phyloP scores from a whole-genome alignment of 1,140 invertebrate genomes.

The Magallana gigas region DNA sequence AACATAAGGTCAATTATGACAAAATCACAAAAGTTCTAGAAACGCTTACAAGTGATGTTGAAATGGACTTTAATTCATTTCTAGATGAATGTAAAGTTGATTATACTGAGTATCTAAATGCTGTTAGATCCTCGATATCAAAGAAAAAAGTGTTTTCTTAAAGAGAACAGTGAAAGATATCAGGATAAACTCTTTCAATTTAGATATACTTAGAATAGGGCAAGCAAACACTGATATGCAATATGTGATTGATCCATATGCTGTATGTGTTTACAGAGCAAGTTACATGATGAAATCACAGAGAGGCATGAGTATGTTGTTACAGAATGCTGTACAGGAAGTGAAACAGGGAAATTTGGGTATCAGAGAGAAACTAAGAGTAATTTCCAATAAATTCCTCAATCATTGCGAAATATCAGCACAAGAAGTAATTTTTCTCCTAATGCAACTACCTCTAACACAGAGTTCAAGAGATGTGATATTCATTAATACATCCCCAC shows the following conservation, averaged over 20 bases:
- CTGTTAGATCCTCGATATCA: too few relatives aligned
- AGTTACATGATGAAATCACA: slow-evolving; percentile 54
- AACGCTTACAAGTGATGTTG: slow-evolving; percentile 4
- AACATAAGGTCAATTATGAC: slow-evolving; percentile 36
- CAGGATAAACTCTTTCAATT: too few relatives aligned
- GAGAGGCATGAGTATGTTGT: slow-evolving; percentile 52
- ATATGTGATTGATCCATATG: slow-evolving; percentile 54
- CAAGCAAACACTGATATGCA: background rate
- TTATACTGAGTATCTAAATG: too few relatives aligned
- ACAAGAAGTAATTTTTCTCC: slow-evolving; percentile 56
- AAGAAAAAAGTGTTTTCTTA: slow-evolving; percentile 50
- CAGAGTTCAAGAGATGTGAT: slow-evolving; percentile 47
- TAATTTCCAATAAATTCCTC: slow-evolving; percentile 54
- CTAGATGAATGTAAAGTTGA: too few relatives aligned
- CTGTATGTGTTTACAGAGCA: slow-evolving; percentile 51
- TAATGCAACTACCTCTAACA: slow-evolving; percentile 54
- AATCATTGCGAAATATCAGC: slow-evolving; percentile 56
- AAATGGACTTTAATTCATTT: slow-evolving; percentile 25
- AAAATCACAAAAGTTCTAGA: slow-evolving; percentile 41
- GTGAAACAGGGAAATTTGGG: slow-evolving; percentile 48
- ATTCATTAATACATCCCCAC: slow-evolving; percentile 60
- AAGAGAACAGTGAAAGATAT: too few relatives aligned
- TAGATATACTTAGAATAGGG: too few relatives aligned
- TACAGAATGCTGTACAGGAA: slow-evolving; percentile 50
- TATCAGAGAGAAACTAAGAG: slow-evolving; percentile 47